Conservation (phyloP, 37 sponge, comb jelly and placozoan species). For the Bolinopsis microptera region DNA sequence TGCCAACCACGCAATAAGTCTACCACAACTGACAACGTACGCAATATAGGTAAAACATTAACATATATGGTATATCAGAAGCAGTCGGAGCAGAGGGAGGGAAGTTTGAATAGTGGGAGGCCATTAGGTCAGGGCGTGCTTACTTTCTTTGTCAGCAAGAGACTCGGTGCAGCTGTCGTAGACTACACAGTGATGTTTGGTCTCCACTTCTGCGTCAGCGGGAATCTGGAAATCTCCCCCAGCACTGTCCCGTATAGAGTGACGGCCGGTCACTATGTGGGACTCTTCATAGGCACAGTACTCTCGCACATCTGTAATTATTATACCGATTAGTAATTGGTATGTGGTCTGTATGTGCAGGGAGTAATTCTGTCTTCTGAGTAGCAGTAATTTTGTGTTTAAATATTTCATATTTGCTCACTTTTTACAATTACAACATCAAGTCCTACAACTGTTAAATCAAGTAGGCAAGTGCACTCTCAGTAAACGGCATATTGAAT, state of each 20-base stretch:
- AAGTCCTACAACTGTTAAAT: too few species aligned
- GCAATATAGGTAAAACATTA: background rate
- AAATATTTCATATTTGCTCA: too few species aligned
- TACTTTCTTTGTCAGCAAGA: slow-evolving; percentile 79
- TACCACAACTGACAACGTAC: background rate
- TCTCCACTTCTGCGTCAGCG: slow-evolving; percentile 74
- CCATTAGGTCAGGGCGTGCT: slow-evolving; percentile 66
- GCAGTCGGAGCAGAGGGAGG: background rate
- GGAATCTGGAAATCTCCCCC: slow-evolving; percentile 67
- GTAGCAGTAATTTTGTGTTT: too few species aligned
- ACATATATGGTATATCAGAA: background rate
- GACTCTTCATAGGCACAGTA: slow-evolving; percentile 61
- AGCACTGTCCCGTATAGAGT: background rate
- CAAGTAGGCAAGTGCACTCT: too few species aligned
- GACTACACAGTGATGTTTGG: slow-evolving; percentile 76
- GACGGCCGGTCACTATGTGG: slow-evolving; percentile 18
- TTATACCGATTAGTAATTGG: background rate
- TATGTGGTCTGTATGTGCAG: too few species aligned
- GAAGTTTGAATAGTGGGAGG: background rate
- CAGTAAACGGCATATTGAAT: too few species aligned
- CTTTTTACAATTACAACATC: too few species aligned
- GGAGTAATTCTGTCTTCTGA: too few species aligned
- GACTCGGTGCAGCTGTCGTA: slow-evolving; percentile 86
- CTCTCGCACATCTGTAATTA: slow-evolving; percentile 48
- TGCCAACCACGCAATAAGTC: background rate